Evolutionary conservation across 2,113 vertebrate genomes (phyloP), one percentile per base, ranked within the genome.

Genomic region (Polyodon spathula): DNA sequence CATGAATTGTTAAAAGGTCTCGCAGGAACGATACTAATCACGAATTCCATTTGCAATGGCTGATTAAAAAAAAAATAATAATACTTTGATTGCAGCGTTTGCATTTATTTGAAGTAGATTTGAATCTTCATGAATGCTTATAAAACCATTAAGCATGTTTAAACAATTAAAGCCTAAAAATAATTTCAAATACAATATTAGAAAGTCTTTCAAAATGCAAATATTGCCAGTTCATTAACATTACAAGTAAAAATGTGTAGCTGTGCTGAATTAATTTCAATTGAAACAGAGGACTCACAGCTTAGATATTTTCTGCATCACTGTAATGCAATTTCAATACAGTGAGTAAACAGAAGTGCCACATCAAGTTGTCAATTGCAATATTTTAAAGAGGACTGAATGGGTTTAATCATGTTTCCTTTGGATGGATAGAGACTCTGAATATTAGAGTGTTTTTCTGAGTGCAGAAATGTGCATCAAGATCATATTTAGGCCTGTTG

Each of bases 1-100:
- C 67, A 69, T 67, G 66, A 73, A 71, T 73, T 69, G 73, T 68
- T 70, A 70, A 77, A 71, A 67, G 58, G 61, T 67, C 75, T 77
- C 63, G 27, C 52, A 62, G 63, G 65, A 70, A 52, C 37, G 52
- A 62, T 66, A 56, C 67, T 62, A 69, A 63, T 65, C 60, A 41
- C 9, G 17, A 12, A 37, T 65, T 50, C 53, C 53, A 61, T 71
- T 72, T 58, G 60, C 53, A 55, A 55, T 17, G 15, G n/a, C 17
- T 55, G 53, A 55, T 40, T 51, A 59, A 64, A 63, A 38, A 55
- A 51, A 68, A 40, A n/a, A 57, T 50, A 60, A 68, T n/a, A n/a
- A n/a, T n/a, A 59, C 37, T 60, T 67, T 59, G 8, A 14, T 14
- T 66, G 60, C 68, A 67, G 62, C 60, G 43, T 53, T 71, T 38